phyloP scores from a whole-genome alignment of 2,888 invertebrate genomes.

The Heliconius erato region DNA sequence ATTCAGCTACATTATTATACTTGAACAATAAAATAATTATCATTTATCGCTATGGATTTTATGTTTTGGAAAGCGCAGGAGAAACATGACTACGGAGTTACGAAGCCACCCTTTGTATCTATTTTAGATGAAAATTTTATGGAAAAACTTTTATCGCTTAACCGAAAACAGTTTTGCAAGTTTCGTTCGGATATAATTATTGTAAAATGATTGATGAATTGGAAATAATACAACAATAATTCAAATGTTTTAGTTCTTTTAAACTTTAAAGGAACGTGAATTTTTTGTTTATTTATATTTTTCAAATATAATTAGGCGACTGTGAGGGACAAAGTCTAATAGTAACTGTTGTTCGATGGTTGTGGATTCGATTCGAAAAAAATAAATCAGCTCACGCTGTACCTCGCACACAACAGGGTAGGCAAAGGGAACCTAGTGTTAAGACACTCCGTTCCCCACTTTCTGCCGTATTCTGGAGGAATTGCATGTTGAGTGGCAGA shows the following conservation, averaged over 20 bases:
- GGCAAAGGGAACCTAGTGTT: no score
- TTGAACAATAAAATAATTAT: conserved; percentile 86
- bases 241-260: background rate
- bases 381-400: no score
- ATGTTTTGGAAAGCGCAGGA: conserved; percentile 77
- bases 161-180: conserved; percentile 10
- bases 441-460: no score
- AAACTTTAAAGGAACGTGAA: background rate
- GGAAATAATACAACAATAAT: background rate
- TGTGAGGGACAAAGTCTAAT: no score
- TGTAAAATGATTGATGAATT: conserved; percentile 17
- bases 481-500: no score
- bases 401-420: no score
- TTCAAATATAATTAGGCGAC: no score
- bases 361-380: no score
- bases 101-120: conserved; percentile 35
- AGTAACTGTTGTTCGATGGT: no score
- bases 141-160: conserved; percentile 34
- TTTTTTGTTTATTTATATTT: background rate
- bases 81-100: conserved; percentile 59
- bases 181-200: conserved; percentile 17
- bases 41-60: conserved; percentile 80
- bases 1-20: conserved; percentile 82
- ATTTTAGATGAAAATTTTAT: conserved; percentile 29
- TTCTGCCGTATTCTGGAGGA: no score